Conservation (phyloP, 2,113 vertebrate genomes). For the Phaethornis superciliosus region DNA sequence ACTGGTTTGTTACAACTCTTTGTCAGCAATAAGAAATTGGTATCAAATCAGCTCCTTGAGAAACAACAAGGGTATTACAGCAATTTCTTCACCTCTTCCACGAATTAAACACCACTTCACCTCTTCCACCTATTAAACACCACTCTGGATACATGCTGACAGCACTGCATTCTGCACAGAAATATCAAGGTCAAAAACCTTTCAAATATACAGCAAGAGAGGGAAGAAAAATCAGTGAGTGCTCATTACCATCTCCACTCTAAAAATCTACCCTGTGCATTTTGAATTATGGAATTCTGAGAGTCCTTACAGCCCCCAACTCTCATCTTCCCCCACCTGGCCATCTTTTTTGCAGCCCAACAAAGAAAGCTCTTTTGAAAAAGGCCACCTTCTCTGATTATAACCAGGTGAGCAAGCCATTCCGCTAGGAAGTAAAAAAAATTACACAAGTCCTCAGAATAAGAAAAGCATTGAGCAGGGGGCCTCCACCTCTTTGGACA, state of each 20-base stretch:
- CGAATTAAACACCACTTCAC: no score
- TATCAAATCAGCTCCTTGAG: neutral
- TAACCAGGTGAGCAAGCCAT: neutral
- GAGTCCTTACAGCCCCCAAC: neutral
- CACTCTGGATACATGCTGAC: neutral
- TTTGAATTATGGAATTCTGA: neutral
- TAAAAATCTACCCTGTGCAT: neutral
- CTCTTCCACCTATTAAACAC: neutral
- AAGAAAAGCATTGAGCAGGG: neutral
- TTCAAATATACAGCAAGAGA: neutral
- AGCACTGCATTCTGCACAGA: neutral
- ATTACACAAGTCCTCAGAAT: accelerated
- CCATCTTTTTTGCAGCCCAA: neutral
- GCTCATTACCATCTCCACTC: neutral
- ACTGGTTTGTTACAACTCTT: neutral
- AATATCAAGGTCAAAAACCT: accelerated
- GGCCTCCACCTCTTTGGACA: neutral
- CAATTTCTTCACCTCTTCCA: neutral
- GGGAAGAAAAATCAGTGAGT: neutral
- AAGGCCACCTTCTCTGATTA: neutral
- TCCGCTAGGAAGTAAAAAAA: neutral
- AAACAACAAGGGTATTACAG: neutral
- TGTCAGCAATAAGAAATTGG: neutral
- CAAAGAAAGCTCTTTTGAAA: neutral
- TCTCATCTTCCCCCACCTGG: accelerated